Base-by-base conservation (phyloP, 1,140 invertebrate species). In the Lasioglossum albipes region DNA sequence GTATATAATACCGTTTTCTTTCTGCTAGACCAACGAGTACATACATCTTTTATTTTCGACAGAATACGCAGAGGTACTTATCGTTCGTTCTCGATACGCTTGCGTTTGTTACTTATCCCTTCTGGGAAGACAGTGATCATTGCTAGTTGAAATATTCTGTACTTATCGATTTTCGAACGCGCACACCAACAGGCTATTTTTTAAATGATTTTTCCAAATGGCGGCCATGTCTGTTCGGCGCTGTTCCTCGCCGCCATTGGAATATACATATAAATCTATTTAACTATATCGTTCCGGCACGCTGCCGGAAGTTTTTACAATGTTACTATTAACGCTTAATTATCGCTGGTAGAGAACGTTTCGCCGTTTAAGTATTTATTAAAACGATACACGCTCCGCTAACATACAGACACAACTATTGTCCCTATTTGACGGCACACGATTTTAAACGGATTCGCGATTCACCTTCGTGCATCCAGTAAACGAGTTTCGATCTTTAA, bases 1-100 rank as follows among this genome's bases (percentile, higher is more conserved):
- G 18, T 79, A 79, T 54, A 79, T 79, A 65, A 27, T 67, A 74
- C 0, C 41, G 27, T 79, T 79, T 16, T 16, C 45, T 61, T 9
- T n/a, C 9, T 16, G 12, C n/a, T 2, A 12, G 18, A 64, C 41
- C 70, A 66, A 79, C n/a, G 54, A 64, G 62, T 16, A 3, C 41
- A 27, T 16, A 3, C 41, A 27, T 22, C 16, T 45, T 42, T 75
- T 68, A 10, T 27, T 54, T 52, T 18, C 5, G 65, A 62, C 54
- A 5, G 27, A 20, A 18, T 69, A 45, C 45, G 41, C 31, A 41
- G 2, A 49, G 5, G 72, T 80, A 80, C 72, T 80, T 80, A 64
- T 54, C 31, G 61, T 75, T 75, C 6, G 0, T 52, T 66, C 2
- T 42, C 3, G 18, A 64, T 5, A 7, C 0, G 42, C 18, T 9